Conservation (phyloP, 2,888 invertebrate species). For the Omphaloscelis lunosa region DNA sequence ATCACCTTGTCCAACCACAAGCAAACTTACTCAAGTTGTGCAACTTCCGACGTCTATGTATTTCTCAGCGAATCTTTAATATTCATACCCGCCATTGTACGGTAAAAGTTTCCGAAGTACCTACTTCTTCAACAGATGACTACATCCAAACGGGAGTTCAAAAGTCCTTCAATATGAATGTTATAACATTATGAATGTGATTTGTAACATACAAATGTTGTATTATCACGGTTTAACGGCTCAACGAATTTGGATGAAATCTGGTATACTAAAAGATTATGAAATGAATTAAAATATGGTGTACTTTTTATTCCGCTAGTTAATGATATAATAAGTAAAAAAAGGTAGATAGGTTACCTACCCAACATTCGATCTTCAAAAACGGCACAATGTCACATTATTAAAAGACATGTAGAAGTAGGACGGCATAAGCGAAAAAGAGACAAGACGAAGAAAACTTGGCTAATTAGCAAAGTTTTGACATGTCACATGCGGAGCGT, state of each 20-base stretch:
- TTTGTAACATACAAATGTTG: slow-evolving; percentile 4
- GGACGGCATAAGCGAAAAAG: neutral
- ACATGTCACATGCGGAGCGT: neutral
- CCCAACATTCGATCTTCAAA: neutral
- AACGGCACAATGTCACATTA: neutral
- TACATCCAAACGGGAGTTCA: slow-evolving; percentile 5
- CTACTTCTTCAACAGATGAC: slow-evolving; percentile 31
- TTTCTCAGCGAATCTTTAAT: slow-evolving; percentile 41
- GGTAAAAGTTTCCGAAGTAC: slow-evolving; percentile 32
- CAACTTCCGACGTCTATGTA: slow-evolving; percentile 15
- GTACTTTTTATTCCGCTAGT: too few relatives aligned
- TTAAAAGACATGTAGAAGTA: neutral
- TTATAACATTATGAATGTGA: neutral
- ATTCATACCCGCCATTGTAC: slow-evolving; percentile 37
- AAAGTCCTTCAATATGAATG: neutral
- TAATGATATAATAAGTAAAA: too few relatives aligned
- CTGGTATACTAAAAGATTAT: neutral
- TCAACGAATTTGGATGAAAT: slow-evolving; percentile 1
- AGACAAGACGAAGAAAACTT: too few relatives aligned
- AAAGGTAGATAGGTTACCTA: neutral
- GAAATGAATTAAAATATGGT: neutral
- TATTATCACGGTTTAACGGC: neutral
- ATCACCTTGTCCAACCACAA: slow-evolving; percentile 6
- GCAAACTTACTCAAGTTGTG: slow-evolving; percentile 27
- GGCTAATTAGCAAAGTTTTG: too few relatives aligned